Evolutionary conservation across 2,888 invertebrate genomes (phyloP), one percentile per base, ranked within the genome.

Genomic region (Chaitophorus viminalis): DNA sequence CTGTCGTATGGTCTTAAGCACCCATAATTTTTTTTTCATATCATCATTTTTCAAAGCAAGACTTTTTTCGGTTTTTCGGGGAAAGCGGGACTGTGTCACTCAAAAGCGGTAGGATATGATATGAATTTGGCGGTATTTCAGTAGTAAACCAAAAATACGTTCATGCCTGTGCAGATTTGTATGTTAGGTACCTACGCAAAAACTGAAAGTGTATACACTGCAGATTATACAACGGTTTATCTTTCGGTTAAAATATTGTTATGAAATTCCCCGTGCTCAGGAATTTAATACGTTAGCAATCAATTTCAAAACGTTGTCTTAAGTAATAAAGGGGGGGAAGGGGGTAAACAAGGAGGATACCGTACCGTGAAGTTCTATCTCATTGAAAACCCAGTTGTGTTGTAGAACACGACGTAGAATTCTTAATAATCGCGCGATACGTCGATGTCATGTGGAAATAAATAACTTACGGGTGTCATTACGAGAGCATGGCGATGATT

Each of bases 241-340:
- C 6, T 14, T 4, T 54, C 25, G 9, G 9, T 68, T n/a, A 68
- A 68, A n/a, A 46, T 21, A 75, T 39, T n/a, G n/a, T n/a, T 29
- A 75, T 29, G 46, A 75, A 75, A 75, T 75, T 75, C 46, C 25
- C 46, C 46, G 75, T 17, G 8, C 75, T 46, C n/a, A 17, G 46
- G 75, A 75, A 75, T 75, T 46, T 75, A 46, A 75, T 75, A 75
- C n/a, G 39, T 46, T 8, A 3, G 46, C 75, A 14, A 75, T 75
- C 8, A n/a, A 46, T 75, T 46, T 46, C 5, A 29, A n/a, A 46
- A 75, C 5, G n/a, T 46, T n/a, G 25, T 46, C 46, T 14, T 29
- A n/a, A 75, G 29, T 17, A 17, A 75, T n/a, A 46, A n/a, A 3
- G 36, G 36, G 5, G 3, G 8, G 14, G 46, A n/a, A 3, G 36